These are phyloP conservation scores for Caranx melampygus DNA, from an alignment of 2,113 vertebrate species.

Conservation along the genomic window DNA sequence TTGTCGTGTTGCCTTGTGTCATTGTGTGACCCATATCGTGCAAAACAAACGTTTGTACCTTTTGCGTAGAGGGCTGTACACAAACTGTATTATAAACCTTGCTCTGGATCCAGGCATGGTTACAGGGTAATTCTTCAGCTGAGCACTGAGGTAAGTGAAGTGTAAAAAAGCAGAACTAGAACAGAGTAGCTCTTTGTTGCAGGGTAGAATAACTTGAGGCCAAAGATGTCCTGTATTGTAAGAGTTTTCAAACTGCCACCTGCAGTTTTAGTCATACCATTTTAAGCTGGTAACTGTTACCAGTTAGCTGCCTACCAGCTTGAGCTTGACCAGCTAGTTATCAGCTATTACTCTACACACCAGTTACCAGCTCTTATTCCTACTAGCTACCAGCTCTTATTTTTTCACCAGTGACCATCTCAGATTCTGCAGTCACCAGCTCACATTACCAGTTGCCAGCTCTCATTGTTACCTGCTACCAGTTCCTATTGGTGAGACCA, in stretches of 20 bases:
- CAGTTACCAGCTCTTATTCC: too few relatives aligned
- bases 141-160: slow-evolving; percentile 25
- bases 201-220: background rate
- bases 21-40: background rate
- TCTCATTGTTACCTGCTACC: too few relatives aligned
- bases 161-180: slow-evolving; percentile 11
- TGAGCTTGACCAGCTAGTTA: too few relatives aligned
- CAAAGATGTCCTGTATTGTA: background rate
- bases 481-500: too few relatives aligned
- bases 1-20: background rate
- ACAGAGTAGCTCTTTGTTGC: slow-evolving; percentile 35
- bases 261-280: background rate
- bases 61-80: background rate
- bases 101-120: background rate
- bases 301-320: too few relatives aligned
- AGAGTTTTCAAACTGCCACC: background rate
- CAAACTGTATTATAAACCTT: slow-evolving; percentile 14
- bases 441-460: too few relatives aligned
- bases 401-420: too few relatives aligned
- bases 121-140: slow-evolving; percentile 26
- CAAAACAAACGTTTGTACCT: slow-evolving; percentile 8
- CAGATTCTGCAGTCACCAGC: too few relatives aligned
- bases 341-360: too few relatives aligned
- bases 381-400: too few relatives aligned
- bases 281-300: too few relatives aligned